These are phyloP conservation scores for Listronotus bonariensis DNA, from an alignment of 1,140 invertebrate genomes.

Conservation along the genomic window DNA sequence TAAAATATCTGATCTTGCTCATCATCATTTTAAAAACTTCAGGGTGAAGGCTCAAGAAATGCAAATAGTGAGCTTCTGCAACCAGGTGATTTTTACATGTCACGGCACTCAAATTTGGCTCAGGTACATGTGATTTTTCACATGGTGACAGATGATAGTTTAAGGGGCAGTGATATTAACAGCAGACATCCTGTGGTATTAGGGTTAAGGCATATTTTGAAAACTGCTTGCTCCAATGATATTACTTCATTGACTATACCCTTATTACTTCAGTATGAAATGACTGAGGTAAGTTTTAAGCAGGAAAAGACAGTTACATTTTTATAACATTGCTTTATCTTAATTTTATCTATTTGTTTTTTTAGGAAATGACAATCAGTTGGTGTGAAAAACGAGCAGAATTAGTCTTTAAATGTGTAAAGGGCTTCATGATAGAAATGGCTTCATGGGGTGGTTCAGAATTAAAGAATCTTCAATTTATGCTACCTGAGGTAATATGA, in stretches of 20 bases:
- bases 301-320: background rate
- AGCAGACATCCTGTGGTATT: slow-evolving; percentile 95
- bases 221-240: slow-evolving; percentile 91
- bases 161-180: slow-evolving; percentile 82
- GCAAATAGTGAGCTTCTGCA: slow-evolving; percentile 64
- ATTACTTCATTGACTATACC: slow-evolving; percentile 93
- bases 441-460: slow-evolving; percentile 89
- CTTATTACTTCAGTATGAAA: slow-evolving; percentile 87
- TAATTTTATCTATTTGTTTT: slow-evolving; percentile 26
- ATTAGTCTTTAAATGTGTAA: slow-evolving; percentile 96
- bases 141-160: slow-evolving; percentile 82
- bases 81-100: slow-evolving; percentile 93
- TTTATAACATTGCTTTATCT: background rate
- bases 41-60: slow-evolving; percentile 40
- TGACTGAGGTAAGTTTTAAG: slow-evolving; percentile 76
- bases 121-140: slow-evolving; percentile 96
- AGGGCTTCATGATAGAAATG: slow-evolving; percentile 99
- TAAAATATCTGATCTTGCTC: slow-evolving; percentile 59
- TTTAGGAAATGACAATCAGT: slow-evolving; percentile 90
- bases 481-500: slow-evolving; percentile 71
- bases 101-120: slow-evolving; percentile 93
- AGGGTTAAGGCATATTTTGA: slow-evolving; percentile 92
- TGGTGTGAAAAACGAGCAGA: slow-evolving; percentile 97
- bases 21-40: slow-evolving; percentile 44
- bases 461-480: slow-evolving; percentile 84